A percentile compares a stretch with the other conserved stretches of the same genome.
Evolutionary conservation across 2,888 invertebrate species (phyloP).

Genomic region (Meteorus cinctellus): DNA sequence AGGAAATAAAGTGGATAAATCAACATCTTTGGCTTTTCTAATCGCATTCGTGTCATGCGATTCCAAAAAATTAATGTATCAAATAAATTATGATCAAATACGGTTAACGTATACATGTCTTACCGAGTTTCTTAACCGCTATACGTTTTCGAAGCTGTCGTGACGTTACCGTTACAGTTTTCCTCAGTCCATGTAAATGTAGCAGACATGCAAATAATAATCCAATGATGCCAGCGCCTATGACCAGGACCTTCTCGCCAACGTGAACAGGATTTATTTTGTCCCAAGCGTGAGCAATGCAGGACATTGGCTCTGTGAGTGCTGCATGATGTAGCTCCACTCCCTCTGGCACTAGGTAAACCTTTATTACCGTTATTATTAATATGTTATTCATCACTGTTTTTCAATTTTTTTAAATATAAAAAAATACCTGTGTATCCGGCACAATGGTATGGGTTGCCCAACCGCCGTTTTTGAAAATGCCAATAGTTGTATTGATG

Average conservation of each 20-base stretch:
- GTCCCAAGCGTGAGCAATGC: slow-evolving; percentile 82
- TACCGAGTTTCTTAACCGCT: slow-evolving; percentile 64
- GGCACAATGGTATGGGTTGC: slow-evolving; percentile 79
- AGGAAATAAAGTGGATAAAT: not conserved
- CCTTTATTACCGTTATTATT: slow-evolving; percentile 50
- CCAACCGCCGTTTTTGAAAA: slow-evolving; percentile 82
- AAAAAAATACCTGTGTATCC: slow-evolving; percentile 75
- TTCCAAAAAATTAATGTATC: not conserved
- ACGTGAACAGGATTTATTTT: slow-evolving; percentile 78
- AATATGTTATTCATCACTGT: no score
- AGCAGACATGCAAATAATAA: slow-evolving; percentile 79
- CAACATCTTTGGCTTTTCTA: not conserved
- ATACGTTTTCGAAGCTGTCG: slow-evolving; percentile 74
- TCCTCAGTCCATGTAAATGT: slow-evolving; percentile 81
- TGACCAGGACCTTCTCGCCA: slow-evolving; percentile 78
- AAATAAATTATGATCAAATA: not conserved
- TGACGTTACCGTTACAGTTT: slow-evolving; percentile 80
- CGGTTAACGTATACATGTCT: slow-evolving; percentile 15
- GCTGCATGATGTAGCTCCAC: slow-evolving; percentile 74
- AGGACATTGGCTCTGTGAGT: slow-evolving; percentile 82
- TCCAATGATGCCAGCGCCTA: slow-evolving; percentile 85
- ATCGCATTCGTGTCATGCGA: not conserved
- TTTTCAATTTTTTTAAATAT: not conserved
- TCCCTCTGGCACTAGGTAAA: slow-evolving; percentile 62
- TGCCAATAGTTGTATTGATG: slow-evolving; percentile 79